Conservation (phyloP, 1,140 invertebrate species). For the Temnothorax curvispinosus region DNA sequence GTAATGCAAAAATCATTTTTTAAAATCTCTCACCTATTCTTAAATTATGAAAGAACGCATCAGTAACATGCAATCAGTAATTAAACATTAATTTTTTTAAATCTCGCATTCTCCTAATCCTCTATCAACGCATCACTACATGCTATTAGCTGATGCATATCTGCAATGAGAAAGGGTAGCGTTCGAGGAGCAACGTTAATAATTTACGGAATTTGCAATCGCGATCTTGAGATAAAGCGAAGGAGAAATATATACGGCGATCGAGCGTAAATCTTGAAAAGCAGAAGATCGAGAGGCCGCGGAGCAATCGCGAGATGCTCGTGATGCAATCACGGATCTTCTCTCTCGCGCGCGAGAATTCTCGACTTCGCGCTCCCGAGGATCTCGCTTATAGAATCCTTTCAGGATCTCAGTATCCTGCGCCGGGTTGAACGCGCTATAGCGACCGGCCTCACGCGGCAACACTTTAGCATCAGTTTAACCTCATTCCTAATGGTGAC, state of each 20-base stretch:
- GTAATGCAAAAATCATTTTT: not conserved
- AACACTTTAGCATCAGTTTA: constrained; percentile 79
- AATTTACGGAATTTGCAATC: constrained; percentile 47
- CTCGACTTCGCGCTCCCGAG: constrained; percentile 42
- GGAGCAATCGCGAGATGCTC: constrained; percentile 20
- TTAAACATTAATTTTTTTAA: not conserved
- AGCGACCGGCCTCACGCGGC: constrained; percentile 60
- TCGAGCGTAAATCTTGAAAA: constrained; percentile 43
- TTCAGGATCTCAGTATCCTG: constrained; percentile 56
- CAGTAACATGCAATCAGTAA: not conserved
- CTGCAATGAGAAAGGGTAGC: not conserved
- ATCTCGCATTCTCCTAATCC: not conserved
- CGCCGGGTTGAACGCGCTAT: constrained; percentile 31
- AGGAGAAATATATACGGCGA: constrained; percentile 24
- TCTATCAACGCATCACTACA: not conserved
- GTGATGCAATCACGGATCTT: constrained; percentile 71
- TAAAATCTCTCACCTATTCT: not conserved
- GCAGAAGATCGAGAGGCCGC: constrained; percentile 50
- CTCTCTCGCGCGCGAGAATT: constrained; percentile 52
- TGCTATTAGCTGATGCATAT: constrained; percentile 25
- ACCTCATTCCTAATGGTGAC: constrained; percentile 83
- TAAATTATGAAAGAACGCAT: not conserved
- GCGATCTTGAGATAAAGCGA: constrained; percentile 35
- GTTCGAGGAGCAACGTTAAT: constrained; percentile 19
- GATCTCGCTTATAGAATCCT: constrained; percentile 45